Base-by-base conservation (phyloP, 1,140 invertebrate genomes). In the roundworm (Caenorhabditis elegans) region DNA sequence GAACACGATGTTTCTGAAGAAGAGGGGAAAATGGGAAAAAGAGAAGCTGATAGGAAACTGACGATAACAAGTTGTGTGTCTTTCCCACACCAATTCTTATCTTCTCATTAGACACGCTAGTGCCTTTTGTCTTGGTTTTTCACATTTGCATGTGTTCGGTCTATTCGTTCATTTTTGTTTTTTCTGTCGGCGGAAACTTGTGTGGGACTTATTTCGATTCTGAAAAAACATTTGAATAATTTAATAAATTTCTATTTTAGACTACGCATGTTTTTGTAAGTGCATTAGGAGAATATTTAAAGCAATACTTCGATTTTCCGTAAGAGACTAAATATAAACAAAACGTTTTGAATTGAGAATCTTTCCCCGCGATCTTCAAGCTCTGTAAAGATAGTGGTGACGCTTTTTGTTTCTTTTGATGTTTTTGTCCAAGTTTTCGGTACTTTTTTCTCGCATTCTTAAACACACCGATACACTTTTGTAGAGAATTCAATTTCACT, bases 31-130 rank as follows among this genome's bases (percentile, higher is more conserved):
- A 39, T 22, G 28, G 43, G n/a, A 31, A 13, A 22, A 70, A 43
- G 60, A 70, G 60, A 70, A 70, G 60, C 60, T 70, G 60, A 70
- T 70, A 70, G 31, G 28, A 26, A 70, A 70, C 60, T 8, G 39
- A 43, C 60, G 60, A 70, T 70, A 70, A 70, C 60, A 70, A 70
- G 60, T 70, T 70, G 60, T 70, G 60, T 34, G 22, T 53, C 26
- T 43, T 39, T n/a, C n/a, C n/a, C n/a, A n/a, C n/a, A n/a, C 60
- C 60, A 70, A n/a, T 70, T 26, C 60, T 70, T 70, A 70, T 70
- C 34, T 31, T 70, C 60, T 70, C 34, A 70, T 70, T 70, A 70
- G 60, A 70, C 31, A 70, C 60, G 60, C 60, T 70, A 70, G 36
- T 70, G 31, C 60, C 60, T 70, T 34, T 26, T 26, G 31, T 22